These are phyloP conservation scores for Maniola jurtina DNA, from an alignment of 1,140 invertebrate species.

Conservation along the genomic window DNA sequence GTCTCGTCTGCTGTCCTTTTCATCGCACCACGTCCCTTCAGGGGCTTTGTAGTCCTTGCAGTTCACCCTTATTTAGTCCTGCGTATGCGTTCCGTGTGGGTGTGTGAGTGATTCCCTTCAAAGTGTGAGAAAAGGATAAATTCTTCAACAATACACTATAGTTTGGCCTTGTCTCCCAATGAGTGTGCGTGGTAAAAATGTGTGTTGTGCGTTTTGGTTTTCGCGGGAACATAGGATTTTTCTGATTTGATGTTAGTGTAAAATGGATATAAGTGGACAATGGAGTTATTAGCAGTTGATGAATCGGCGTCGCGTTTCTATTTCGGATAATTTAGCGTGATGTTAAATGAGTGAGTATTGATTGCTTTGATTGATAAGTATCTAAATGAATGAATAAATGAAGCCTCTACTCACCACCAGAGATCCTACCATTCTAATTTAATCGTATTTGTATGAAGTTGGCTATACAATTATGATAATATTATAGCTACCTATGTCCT, in stretches of 20 bases:
- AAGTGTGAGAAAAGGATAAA: slow-evolving; percentile 44
- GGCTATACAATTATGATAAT: too few relatives aligned
- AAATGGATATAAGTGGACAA: slow-evolving; percentile 48
- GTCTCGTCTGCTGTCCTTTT: slow-evolving; percentile 20
- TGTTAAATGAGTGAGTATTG: slow-evolving; percentile 63
- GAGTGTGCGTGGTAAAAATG: slow-evolving; percentile 49
- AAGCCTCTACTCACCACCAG: too few relatives aligned
- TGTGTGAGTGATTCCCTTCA: slow-evolving; percentile 34
- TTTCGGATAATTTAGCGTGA: slow-evolving; percentile 56
- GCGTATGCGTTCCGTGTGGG: slow-evolving; percentile 52
- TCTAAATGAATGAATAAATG: too few relatives aligned
- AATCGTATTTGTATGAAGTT: too few relatives aligned
- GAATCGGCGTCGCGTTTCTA: slow-evolving; percentile 35
- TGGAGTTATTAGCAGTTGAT: slow-evolving; percentile 38
- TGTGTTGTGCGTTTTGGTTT: slow-evolving; percentile 39
- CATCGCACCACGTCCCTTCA: slow-evolving; percentile 38
- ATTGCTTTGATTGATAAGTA: neutral
- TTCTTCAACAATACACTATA: slow-evolving; percentile 40
- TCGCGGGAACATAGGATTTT: slow-evolving; percentile 52
- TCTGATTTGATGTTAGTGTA: slow-evolving; percentile 19
- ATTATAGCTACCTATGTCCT: too few relatives aligned
- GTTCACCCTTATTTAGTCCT: slow-evolving; percentile 65
- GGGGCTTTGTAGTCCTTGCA: slow-evolving; percentile 55
- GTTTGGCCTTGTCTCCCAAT: slow-evolving; percentile 46
- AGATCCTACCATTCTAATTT: too few relatives aligned